phyloP scores from a whole-genome alignment of 2,113 vertebrate genomes.

The Notarius lentiginosus region DNA sequence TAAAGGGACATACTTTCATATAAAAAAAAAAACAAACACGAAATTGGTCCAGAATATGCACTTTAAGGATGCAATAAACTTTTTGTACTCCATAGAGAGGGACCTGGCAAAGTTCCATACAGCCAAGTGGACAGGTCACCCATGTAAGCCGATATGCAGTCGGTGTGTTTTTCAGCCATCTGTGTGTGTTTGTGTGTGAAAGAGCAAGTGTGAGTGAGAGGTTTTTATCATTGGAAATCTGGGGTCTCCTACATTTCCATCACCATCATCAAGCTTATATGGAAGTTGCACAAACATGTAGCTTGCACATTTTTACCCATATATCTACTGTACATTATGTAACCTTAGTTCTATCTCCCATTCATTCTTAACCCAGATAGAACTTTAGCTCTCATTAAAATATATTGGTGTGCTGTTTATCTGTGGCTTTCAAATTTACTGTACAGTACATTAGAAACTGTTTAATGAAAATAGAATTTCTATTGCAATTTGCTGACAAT shows the following conservation, averaged over 20 bases:
- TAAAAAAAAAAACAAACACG: too few species aligned
- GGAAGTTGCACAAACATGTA: neutral
- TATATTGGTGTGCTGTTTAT: too few species aligned
- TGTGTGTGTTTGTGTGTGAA: conserved; percentile 25
- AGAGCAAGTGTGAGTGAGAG: conserved; percentile 37
- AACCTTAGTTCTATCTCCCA: too few species aligned
- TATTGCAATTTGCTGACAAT: neutral
- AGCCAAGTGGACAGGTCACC: conserved; percentile 78
- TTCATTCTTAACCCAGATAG: neutral
- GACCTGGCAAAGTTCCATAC: conserved; percentile 88
- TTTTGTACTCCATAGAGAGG: conserved; percentile 91
- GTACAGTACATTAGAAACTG: neutral
- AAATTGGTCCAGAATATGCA: too few species aligned
- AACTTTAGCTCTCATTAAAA: neutral
- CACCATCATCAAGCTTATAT: neutral
- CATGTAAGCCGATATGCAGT: conserved; percentile 80
- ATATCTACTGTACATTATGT: neutral
- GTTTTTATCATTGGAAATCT: neutral
- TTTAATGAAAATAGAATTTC: neutral
- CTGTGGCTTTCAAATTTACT: neutral
- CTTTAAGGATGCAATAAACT: conserved; percentile 74
- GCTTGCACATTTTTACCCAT: neutral
- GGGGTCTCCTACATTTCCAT: neutral
- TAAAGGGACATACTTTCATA: too few species aligned
- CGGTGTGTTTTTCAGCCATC: conserved; percentile 44